Evolutionary conservation across 2,888 invertebrate species (phyloP).

Genomic region (Nezara viridula): DNA sequence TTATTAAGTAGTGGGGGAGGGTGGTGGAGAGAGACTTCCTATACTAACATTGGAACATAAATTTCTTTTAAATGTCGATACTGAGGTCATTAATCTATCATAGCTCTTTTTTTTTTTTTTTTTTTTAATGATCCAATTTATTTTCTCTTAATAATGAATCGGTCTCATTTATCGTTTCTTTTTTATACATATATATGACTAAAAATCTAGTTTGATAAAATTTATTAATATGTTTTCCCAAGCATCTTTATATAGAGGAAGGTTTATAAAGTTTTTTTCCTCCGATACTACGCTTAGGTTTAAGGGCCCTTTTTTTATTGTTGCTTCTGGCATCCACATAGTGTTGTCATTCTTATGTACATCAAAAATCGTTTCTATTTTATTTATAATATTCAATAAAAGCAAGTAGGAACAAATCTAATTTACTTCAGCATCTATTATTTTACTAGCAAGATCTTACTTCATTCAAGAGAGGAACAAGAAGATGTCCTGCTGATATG

Average conservation of each 20-base stretch:
- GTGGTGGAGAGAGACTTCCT: too few species aligned
- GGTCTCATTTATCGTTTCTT: background rate
- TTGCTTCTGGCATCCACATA: too few species aligned
- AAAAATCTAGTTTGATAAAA: background rate
- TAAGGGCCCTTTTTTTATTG: too few species aligned
- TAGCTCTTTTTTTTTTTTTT: background rate
- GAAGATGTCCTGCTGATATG: too few species aligned
- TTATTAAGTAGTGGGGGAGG: background rate
- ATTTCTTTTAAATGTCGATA: background rate
- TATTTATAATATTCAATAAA: too few species aligned
- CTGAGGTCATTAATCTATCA: background rate
- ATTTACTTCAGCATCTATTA: too few species aligned
- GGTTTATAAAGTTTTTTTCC: background rate
- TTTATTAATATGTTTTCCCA: background rate
- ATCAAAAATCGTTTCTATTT: too few species aligned
- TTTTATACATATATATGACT: background rate
- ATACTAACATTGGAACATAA: background rate
- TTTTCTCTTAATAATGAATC: background rate
- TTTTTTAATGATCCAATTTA: background rate
- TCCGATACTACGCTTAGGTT: too few species aligned
- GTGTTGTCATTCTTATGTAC: too few species aligned
- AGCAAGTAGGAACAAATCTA: too few species aligned
- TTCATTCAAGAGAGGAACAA: too few species aligned
- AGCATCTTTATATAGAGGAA: background rate
- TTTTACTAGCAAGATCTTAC: too few species aligned